Conservation (phyloP, 2,113 vertebrate genomes). For the Hypomesus transpacificus region DNA sequence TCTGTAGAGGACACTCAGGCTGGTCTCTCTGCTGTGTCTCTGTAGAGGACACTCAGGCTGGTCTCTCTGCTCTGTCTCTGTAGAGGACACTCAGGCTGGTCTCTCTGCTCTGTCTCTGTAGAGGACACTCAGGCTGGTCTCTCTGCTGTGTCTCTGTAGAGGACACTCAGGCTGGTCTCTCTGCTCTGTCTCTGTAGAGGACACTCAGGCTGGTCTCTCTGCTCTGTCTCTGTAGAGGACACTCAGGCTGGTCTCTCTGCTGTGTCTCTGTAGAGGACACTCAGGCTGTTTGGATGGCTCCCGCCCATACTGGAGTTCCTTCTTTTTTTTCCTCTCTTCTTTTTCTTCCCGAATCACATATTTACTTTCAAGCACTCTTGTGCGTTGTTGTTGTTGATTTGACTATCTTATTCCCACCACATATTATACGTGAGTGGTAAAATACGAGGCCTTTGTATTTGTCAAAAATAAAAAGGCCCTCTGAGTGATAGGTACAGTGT, state of each 20-base stretch:
- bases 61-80: no score
- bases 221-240: no score
- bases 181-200: no score
- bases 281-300: constrained; percentile 41
- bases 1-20: no score
- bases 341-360: constrained; percentile 32
- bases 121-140: constrained; percentile 41
- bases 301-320: constrained; percentile 7
- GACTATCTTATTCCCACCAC: not conserved
- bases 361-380: constrained; percentile 27
- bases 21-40: no score
- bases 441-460: not conserved
- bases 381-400: not conserved
- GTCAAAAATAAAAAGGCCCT: not conserved
- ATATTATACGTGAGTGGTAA: not conserved
- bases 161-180: no score
- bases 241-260: no score
- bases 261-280: constrained; percentile 13
- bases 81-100: no score
- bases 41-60: no score
- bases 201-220: no score
- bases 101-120: constrained; percentile 36
- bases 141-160: no score
- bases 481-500: not conserved
- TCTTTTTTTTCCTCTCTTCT: constrained; percentile 19